phyloP scores from a whole-genome alignment of 2,888 invertebrate species.

The Eristalis tenax region DNA sequence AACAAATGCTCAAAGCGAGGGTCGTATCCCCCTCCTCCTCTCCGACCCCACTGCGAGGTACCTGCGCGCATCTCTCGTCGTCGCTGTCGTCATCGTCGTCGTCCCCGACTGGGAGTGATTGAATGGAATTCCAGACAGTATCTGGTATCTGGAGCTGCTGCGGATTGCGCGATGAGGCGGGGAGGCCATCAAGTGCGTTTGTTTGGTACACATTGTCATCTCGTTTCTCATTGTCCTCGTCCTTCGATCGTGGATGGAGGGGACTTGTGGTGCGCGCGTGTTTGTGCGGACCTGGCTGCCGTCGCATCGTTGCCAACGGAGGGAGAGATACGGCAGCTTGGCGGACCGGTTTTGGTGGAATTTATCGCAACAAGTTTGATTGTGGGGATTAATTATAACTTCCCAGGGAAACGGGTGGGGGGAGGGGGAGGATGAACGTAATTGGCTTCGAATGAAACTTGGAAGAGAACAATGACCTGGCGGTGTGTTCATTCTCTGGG shows the following conservation, averaged over 20 bases:
- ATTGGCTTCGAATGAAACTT: conserved; percentile 40
- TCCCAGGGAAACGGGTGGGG: conserved; percentile 23
- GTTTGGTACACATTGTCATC: conserved; percentile 62
- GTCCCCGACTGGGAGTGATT: not conserved
- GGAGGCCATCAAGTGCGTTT: conserved; percentile 57
- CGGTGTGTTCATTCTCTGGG: not conserved
- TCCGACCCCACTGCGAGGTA: too few species aligned
- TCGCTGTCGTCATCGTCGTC: not conserved
- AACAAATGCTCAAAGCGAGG: not conserved
- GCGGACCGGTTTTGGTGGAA: conserved; percentile 54
- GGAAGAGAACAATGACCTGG: conserved; percentile 38
- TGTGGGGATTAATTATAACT: conserved; percentile 53
- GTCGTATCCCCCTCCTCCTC: not conserved
- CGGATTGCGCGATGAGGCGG: not conserved
- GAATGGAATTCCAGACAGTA: conserved; percentile 18
- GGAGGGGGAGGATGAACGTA: conserved; percentile 19
- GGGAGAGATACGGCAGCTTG: not conserved
- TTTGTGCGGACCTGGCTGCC: not conserved
- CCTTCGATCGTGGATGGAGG: conserved; percentile 1
- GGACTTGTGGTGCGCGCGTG: not conserved
- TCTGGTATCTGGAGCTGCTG: conserved; percentile 17
- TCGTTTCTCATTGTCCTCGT: conserved; percentile 54
- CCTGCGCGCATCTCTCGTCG: conserved; percentile 35
- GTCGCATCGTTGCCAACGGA: not conserved
- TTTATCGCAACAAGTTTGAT: conserved; percentile 62